Conservation (phyloP, 64 coral and sea anemone species). For the Stichodactyla mertensii region DNA sequence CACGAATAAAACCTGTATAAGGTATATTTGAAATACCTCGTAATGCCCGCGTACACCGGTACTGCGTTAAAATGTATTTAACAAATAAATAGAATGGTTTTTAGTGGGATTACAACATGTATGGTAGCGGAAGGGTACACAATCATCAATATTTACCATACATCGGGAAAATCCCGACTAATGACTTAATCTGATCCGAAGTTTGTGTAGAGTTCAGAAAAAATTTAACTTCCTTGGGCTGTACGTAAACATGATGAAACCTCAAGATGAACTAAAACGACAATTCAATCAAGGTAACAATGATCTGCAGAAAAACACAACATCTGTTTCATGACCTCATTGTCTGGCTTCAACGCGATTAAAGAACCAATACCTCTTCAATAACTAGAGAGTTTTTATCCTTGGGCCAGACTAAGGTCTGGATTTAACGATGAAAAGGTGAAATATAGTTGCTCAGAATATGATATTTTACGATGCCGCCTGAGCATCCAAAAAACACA, state of each 20-base stretch:
- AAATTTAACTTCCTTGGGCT: not conserved
- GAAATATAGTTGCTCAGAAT: too few relatives aligned
- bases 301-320: not conserved
- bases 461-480: not conserved
- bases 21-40: too few relatives aligned
- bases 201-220: not conserved
- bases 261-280: not conserved
- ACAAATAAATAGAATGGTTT: too few relatives aligned
- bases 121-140: not conserved
- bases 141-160: not conserved
- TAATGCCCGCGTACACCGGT: too few relatives aligned
- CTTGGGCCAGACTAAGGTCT: not conserved
- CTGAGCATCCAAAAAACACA: not conserved
- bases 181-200: not conserved
- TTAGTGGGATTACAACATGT: too few relatives aligned
- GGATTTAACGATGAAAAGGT: not conserved
- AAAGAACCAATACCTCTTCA: not conserved
- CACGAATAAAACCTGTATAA: too few relatives aligned
- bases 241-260: not conserved
- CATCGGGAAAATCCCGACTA: not conserved
- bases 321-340: not conserved
- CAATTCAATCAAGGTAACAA: not conserved
- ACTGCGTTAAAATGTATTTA: too few relatives aligned
- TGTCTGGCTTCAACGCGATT: not conserved
- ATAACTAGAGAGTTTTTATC: not conserved